These are phyloP conservation scores for Crossoptilon crossoptilon DNA, from an alignment of 2,797 vertebrate species.

Conservation along the genomic window DNA sequence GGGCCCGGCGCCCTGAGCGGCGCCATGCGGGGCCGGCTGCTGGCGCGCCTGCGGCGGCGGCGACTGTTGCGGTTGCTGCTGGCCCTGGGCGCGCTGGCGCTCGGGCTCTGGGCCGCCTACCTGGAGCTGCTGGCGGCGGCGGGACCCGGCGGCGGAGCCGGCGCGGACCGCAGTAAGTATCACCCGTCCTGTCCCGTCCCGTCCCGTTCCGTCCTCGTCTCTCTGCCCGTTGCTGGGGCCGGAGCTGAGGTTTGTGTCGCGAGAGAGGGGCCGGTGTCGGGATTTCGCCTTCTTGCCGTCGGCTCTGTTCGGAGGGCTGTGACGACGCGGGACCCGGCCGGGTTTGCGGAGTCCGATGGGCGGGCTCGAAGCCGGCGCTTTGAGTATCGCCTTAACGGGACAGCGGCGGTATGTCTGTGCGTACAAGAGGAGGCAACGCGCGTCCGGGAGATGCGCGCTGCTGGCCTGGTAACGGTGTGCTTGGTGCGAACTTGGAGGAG, in stretches of 20 bases:
- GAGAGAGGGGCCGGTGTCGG: accelerated
- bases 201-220: background rate
- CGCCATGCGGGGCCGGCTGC: slow-evolving; percentile 55
- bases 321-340: background rate
- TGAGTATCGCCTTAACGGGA: too few relatives aligned
- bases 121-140: slow-evolving; percentile 76
- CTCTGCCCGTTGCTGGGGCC: background rate
- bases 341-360: too few relatives aligned
- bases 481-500: background rate
- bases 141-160: slow-evolving; percentile 31
- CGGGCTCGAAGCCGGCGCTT: too few relatives aligned
- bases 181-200: background rate
- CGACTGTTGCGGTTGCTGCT: slow-evolving; percentile 72
- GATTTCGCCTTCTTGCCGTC: accelerated
- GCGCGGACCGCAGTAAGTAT: slow-evolving; percentile 76
- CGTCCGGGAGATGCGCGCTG: background rate
- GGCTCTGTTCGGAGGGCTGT: background rate
- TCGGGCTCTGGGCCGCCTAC: slow-evolving; percentile 79
- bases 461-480: background rate
- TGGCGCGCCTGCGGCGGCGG: slow-evolving; percentile 71
- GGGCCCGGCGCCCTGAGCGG: background rate
- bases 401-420: too few relatives aligned
- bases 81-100: slow-evolving; percentile 29
- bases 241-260: background rate
- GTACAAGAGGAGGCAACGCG: background rate